Conservation (phyloP, 2,113 vertebrate species). For the Romanogobio albipinnatus region DNA sequence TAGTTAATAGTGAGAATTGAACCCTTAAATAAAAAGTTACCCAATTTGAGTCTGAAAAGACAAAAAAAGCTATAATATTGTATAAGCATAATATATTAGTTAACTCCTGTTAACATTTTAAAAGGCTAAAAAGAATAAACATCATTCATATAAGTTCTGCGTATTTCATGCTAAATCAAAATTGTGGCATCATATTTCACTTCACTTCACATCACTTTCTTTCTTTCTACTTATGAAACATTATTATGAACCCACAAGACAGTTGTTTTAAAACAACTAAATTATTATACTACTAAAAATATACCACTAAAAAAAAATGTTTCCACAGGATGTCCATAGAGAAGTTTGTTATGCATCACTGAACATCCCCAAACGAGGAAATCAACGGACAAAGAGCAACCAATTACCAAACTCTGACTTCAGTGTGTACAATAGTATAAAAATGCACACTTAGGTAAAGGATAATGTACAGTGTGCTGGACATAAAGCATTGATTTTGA, state of each 20-base stretch:
- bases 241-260: background rate
- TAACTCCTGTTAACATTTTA: background rate
- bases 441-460: background rate
- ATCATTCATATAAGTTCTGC: background rate
- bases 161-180: background rate
- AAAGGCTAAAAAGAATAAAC: background rate
- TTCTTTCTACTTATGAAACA: background rate
- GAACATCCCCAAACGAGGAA: conserved; percentile 23
- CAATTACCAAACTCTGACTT: conserved; percentile 4
- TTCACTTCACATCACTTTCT: too few species aligned
- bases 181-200: too few species aligned
- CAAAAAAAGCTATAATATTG: background rate
- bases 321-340: background rate
- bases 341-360: conserved; percentile 44
- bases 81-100: background rate
- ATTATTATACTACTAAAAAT: background rate
- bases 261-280: background rate
- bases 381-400: background rate
- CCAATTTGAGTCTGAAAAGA: too few species aligned
- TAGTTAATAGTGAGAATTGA: too few species aligned
- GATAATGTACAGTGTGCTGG: background rate
- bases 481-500: background rate
- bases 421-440: conserved; percentile 20
- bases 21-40: too few species aligned
- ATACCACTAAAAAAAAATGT: background rate